Evolutionary conservation across 2,888 invertebrate species (phyloP), one percentile per base, ranked within the genome.

Genomic region (Baronia brevicornis): DNA sequence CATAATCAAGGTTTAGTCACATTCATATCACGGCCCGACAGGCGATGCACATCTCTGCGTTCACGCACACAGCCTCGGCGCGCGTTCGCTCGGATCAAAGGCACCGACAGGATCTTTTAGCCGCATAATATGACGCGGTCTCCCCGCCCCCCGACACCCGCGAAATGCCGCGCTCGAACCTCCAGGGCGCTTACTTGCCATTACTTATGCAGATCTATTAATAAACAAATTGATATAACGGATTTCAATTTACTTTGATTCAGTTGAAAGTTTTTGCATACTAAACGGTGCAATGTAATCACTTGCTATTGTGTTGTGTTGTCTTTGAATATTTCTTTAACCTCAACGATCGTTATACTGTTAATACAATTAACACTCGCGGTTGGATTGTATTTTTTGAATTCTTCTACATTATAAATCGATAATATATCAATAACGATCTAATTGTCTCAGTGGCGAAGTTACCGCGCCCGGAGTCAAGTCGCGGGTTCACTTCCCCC

Each of bases 81-180:
- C 59, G 68, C 61, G 64, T 65, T 51, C 52, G 61, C 61, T 54
- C 67, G 64, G 74, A 77, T 84, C 84, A 84, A 84, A 84, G 84
- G 82, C 72, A 78, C 84, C 82, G 82, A 80, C 80, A 82, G 74
- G 69, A 79, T 84, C 79, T 78, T 84, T 82, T 82, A 82, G 80
- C 82, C 72, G 79, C 79, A 78, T 84, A 84, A 84, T 84, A 80
- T 82, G 82, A 84, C 79, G 79, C 74, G 74, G 66, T 68, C 72
- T 69, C 71, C 64, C 63, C 70, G 70, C 54, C 65, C 58, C 64
- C 69, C 57, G 58, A 66, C 62, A 63, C 71, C 74, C 65, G 73
- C 74, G 61, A 73, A 72, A 72, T 71, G 64, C 71, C 69, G 68
- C 57, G 49, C 42, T 54, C 45, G 61, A 61, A 69, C 69, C 72